Evolutionary conservation across 2,797 vertebrate genomes (phyloP), one percentile per base, ranked within the genome.

Genomic region (Gallirallus australis): DNA sequence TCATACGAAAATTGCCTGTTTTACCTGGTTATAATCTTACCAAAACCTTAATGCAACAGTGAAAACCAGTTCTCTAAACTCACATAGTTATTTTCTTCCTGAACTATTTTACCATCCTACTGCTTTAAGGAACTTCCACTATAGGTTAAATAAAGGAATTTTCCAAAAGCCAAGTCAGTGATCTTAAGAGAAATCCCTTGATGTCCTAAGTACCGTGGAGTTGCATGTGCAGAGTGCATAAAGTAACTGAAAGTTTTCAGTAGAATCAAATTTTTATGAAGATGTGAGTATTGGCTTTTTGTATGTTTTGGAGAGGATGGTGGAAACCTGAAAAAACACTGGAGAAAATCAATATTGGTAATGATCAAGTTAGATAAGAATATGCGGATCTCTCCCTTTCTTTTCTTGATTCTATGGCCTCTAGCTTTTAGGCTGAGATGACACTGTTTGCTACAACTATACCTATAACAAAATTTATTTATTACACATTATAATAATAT

Each of bases 151-250:
- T 52, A 69, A 69, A 79, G 20, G 19, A 80, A 25, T 14, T 65
- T 64, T 53, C 31, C 52, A 54, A 79, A 40, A 79, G 3, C 13
- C 9, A 50, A 4, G 11, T 65, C 2, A 7, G 5, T 24, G 3
- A 40, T 28, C 4, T 42, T 59, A 30, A 50, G 57, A 35, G 11
- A 61, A 56, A 48, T 30, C 18, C 13, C 8, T 56, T 28, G 7
- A 50, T 19, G 31, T 60, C 12, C 17, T 12, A 71, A 47, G 13
- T 63, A 7, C 21, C 28, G 21, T 12, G 5, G 5, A 20, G 52
- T 2, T 3, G 0, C 8, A 2, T 15, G 8, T 40, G 16, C 16
- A 30, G 73, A 48, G 17, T 12, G 35, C 24, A 8, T 37, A 19
- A 71, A 71, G 9, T 48, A 71, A 81, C 15, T 39, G 56, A 27